Percentiles rank a stretch among this genome's conserved stretches.
phyloP scores from a whole-genome alignment of 2,888 invertebrate genomes.

The Caenorhabditis afra region DNA sequence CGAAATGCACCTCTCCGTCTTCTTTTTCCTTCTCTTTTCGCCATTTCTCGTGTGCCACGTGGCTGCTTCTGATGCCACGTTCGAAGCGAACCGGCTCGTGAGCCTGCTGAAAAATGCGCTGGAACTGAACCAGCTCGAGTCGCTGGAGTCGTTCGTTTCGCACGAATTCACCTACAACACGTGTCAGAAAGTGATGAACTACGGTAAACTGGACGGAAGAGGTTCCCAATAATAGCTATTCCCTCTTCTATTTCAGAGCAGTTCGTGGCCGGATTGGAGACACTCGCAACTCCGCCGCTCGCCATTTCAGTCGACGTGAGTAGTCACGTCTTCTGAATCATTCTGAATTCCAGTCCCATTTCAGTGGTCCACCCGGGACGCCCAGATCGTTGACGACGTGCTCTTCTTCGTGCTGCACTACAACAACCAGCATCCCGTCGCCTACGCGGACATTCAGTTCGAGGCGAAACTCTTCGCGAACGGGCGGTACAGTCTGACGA shows the following conservation, averaged over 20 bases:
- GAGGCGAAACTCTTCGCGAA: conserved; percentile 17
- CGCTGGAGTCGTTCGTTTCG: conserved; percentile 3
- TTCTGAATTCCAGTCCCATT: neutral
- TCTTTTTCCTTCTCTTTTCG: neutral
- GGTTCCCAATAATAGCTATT: no score
- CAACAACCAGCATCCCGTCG: neutral
- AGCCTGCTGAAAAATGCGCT: conserved; percentile 25
- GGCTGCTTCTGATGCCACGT: neutral
- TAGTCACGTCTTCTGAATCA: neutral
- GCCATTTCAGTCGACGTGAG: conserved; percentile 18
- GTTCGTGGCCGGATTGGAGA: conserved; percentile 3
- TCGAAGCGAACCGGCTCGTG: conserved; percentile 20
- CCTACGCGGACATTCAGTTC: conserved; percentile 26
- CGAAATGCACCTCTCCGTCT: conserved; percentile 1
- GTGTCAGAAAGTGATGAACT: conserved; percentile 6
- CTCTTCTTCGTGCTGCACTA: conserved; percentile 16
- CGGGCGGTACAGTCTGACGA: neutral
- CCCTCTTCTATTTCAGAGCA: conserved; percentile 8
- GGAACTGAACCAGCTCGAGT: conserved; percentile 20
- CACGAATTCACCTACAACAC: conserved; percentile 14
- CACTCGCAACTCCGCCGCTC: neutral
- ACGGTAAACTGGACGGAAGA: conserved; percentile 11
- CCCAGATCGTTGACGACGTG: neutral
- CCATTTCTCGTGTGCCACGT: conserved; percentile 20
- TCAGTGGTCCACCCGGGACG: conserved; percentile 24